Evolutionary conservation across 2,888 invertebrate genomes (phyloP), one percentile per base, ranked within the genome.

Genomic region (Kuschelorhynchus macadamiae): DNA sequence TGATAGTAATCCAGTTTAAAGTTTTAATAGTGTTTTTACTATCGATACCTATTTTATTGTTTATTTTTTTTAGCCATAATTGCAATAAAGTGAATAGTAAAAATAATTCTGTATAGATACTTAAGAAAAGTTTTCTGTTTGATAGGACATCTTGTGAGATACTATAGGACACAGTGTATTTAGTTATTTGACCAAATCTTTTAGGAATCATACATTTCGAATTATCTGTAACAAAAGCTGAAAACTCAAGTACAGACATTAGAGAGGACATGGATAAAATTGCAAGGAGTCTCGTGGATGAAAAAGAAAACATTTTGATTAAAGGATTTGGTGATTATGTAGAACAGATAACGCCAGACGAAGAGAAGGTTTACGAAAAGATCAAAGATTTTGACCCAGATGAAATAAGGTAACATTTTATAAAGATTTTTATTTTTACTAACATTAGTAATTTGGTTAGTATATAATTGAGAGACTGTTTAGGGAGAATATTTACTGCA

Each of bases 321-420:
- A 82, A 83, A 0, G 72, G 79, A n/a, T 83, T 85, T 70, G 76
- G 81, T 53, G 81, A 85, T 18, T 77, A 79, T 52, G 83, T 85
- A 1, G 76, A 79, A 25, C 81, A 81, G 72, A 81, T 85, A 0
- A 84, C 85, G 2, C 85, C 86, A 0, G 85, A 85, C 50, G 85
- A 85, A 72, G 86, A 86, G 69, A 78, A 78, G 16, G 72, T 83
- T 44, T 85, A 85, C 67, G 82, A 83, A 62, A 72, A 73, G 11
- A 82, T 84, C 39, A 68, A 72, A 50, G 81, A 83, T 66, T 83
- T 84, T 67, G 78, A 83, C 68, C 70, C 77, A 7, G 80, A 80
- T 0, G 82, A 81, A 44, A 73, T 81, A 11, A 78, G 78, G 82
- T 59, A 11, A n/a, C 11, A 36, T 30, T 30, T 30, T 30, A 7